Conservation (phyloP, 2,888 invertebrate species). For the Buathra laborator region DNA sequence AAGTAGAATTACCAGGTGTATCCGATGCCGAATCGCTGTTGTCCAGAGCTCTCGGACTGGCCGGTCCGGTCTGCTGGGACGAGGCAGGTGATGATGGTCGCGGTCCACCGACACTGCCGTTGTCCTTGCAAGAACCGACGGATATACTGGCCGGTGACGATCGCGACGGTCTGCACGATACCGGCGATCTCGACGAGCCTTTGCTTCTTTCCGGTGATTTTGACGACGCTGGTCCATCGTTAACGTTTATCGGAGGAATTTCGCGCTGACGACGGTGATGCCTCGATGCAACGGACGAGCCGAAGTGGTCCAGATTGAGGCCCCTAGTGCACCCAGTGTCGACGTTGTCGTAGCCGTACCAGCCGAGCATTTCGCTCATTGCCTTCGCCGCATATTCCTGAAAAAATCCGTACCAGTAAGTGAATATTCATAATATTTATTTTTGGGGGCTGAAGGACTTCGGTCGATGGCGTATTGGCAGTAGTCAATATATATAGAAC, state of each 20-base stretch:
- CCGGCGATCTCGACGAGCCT: constrained; percentile 70
- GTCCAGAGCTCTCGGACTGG: constrained; percentile 75
- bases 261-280: constrained; percentile 71
- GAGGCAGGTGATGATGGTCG: constrained; percentile 73
- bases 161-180: constrained; percentile 72
- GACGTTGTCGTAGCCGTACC: constrained; percentile 94
- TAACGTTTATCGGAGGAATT: constrained; percentile 84
- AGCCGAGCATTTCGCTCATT: constrained; percentile 96
- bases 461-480: too few relatives aligned
- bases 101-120: constrained; percentile 63
- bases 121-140: constrained; percentile 71
- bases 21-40: constrained; percentile 77
- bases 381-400: constrained; percentile 97
- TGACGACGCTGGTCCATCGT: constrained; percentile 82
- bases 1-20: constrained; percentile 75
- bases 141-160: constrained; percentile 72
- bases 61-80: constrained; percentile 74
- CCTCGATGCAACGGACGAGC: constrained; percentile 75
- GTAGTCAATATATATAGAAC: too few relatives aligned
- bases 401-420: constrained; percentile 76
- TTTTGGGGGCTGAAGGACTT: too few relatives aligned
- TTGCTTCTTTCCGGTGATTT: constrained; percentile 61
- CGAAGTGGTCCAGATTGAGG: constrained; percentile 84
- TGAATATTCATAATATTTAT: not conserved
- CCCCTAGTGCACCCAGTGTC: constrained; percentile 89